Conservation (phyloP, 2,888 invertebrate species). For the Marasmarcha lunaedactyla region DNA sequence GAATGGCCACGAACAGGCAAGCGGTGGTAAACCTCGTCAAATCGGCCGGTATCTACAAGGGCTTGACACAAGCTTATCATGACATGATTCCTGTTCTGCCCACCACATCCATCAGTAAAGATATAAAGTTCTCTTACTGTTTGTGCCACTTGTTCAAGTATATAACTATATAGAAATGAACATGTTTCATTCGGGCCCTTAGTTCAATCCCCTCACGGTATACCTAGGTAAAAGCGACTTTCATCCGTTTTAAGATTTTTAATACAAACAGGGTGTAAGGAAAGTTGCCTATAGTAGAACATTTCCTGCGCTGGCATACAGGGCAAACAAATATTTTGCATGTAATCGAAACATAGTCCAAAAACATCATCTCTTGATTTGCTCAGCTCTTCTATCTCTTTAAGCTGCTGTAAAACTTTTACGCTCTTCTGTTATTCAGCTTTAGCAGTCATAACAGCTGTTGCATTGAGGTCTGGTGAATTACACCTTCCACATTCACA, state of each 20-base stretch:
- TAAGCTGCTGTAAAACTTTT: conserved; percentile 6
- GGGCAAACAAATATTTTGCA: conserved; percentile 11
- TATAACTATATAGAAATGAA: no score
- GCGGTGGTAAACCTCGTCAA: no score
- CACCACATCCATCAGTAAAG: not conserved
- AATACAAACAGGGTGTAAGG: no score
- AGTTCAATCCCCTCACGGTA: no score
- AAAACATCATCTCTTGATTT: conserved; percentile 2
- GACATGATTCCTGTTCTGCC: no score
- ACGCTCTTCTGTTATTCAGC: conserved; percentile 11
- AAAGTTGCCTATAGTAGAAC: not conserved
- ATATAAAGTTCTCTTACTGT: not conserved
- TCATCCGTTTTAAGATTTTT: no score
- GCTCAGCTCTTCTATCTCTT: conserved; percentile 7
- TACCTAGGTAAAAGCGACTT: no score
- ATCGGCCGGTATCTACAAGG: no score
- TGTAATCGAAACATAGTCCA: conserved; percentile 11
- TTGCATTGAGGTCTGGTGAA: conserved; percentile 8
- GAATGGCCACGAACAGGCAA: no score
- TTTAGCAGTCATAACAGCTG: conserved; percentile 11
- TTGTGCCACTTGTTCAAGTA: no score
- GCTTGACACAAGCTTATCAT: no score
- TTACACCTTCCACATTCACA: conserved; percentile 10
- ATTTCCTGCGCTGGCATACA: conserved; percentile 10
- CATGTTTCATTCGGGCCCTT: no score